Conservation (phyloP, 2,113 vertebrate genomes). For the Daboia siamensis region DNA sequence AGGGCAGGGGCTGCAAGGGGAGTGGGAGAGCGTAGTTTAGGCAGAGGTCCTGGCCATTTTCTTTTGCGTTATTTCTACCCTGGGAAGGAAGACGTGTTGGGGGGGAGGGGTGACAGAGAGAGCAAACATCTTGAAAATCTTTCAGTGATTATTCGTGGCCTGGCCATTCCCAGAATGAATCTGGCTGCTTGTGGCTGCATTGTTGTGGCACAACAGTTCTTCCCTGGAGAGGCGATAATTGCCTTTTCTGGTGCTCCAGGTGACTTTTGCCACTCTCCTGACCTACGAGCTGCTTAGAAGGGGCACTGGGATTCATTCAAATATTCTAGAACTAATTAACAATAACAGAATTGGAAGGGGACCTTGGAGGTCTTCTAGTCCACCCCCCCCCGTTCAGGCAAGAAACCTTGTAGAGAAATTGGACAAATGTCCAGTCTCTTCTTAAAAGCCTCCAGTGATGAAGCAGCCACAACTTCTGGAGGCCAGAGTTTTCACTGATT, state of each 20-base stretch:
- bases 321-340: not conserved
- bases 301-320: not conserved
- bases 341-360: not conserved
- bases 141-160: not conserved
- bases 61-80: not conserved
- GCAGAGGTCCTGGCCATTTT: not conserved
- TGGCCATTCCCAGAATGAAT: not conserved
- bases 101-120: too few relatives aligned
- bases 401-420: not conserved
- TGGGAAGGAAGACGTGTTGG: not conserved
- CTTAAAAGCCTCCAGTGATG: not conserved
- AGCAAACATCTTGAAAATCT: not conserved
- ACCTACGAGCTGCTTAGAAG: not conserved
- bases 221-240: not conserved
- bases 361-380: not conserved
- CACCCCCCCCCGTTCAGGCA: not conserved
- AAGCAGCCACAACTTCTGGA: not conserved
- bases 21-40: accelerated
- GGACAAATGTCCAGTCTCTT: not conserved
- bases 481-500: not conserved
- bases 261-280: not conserved
- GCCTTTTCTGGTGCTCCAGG: not conserved
- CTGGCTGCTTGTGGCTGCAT: not conserved
- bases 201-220: not conserved
- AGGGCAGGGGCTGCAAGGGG: not conserved